These are phyloP conservation scores for Rhabdomys pumilio DNA, from an alignment of 2,797 vertebrate species.

Conservation along the genomic window DNA sequence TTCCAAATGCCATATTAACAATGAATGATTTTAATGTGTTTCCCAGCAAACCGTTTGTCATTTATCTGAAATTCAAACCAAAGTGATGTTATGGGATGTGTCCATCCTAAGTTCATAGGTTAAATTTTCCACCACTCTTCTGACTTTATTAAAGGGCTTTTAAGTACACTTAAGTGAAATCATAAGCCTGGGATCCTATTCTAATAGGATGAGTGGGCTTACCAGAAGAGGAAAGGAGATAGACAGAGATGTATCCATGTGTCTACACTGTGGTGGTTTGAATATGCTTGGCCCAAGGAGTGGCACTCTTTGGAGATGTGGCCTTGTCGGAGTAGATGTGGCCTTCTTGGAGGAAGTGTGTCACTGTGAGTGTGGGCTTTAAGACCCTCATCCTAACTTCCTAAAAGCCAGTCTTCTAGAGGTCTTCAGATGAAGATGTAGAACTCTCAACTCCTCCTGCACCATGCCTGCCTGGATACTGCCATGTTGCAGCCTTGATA, in stretches of 20 bases:
- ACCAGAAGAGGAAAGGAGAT: neutral
- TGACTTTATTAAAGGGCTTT: neutral
- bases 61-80: neutral
- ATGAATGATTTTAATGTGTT: neutral
- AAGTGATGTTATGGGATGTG: neutral
- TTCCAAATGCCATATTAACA: slow-evolving; percentile 8
- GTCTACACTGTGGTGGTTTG: neutral
- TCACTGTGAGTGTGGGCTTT: neutral
- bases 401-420: neutral
- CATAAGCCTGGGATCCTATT: neutral
- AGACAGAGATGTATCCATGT: neutral
- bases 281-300: neutral
- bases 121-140: neutral
- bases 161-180: neutral
- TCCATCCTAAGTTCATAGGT: neutral
- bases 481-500: neutral
- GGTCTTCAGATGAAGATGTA: neutral
- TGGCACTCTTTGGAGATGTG: neutral
- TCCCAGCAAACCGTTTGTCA: neutral
- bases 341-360: neutral
- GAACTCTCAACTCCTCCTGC: neutral
- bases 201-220: neutral
- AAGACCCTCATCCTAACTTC: neutral
- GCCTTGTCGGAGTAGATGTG: neutral
- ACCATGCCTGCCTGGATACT: neutral